phyloP scores from a whole-genome alignment of 2,797 vertebrate species.

The Poecilia picta region DNA sequence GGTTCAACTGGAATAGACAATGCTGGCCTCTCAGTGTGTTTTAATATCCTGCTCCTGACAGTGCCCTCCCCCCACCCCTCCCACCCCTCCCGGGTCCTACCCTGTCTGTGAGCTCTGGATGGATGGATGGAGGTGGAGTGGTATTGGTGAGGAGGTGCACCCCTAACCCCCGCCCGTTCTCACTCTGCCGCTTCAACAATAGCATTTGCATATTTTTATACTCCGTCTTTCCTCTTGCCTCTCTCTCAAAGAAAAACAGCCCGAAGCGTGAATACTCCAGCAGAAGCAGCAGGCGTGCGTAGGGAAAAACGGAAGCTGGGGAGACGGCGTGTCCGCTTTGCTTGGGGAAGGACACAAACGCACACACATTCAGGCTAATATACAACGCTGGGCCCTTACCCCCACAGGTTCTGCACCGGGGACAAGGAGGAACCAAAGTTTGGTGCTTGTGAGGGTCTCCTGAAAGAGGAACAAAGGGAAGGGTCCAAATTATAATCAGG shows the following conservation, averaged over 20 bases:
- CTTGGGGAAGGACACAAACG: slow-evolving; percentile 23
- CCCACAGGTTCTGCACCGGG: slow-evolving; percentile 52
- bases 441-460: slow-evolving; percentile 38
- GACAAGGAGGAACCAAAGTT: slow-evolving; percentile 39
- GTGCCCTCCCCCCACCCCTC: neutral
- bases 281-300: slow-evolving; percentile 73
- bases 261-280: slow-evolving; percentile 79
- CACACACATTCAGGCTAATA: slow-evolving; percentile 25
- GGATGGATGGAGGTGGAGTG: slow-evolving; percentile 20
- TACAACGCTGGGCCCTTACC: slow-evolving; percentile 51
- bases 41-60: slow-evolving; percentile 57
- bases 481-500: slow-evolving; percentile 41
- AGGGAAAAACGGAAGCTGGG: slow-evolving; percentile 74
- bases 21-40: slow-evolving; percentile 52
- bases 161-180: slow-evolving; percentile 4
- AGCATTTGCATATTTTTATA: slow-evolving; percentile 86
- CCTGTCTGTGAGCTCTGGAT: slow-evolving; percentile 14
- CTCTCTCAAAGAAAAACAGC: slow-evolving; percentile 83
- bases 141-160: slow-evolving; percentile 39
- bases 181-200: slow-evolving; percentile 78
- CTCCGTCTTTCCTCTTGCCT: slow-evolving; percentile 62
- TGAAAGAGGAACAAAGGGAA: slow-evolving; percentile 60
- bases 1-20: slow-evolving; percentile 38
- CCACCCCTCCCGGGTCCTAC: neutral
- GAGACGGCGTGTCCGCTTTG: slow-evolving; percentile 70